A percentile compares a stretch with the other conserved stretches of the same genome.
These are phyloP conservation scores for Stegana nigrithorax DNA, from an alignment of 2,888 invertebrate species.

Conservation along the genomic window DNA sequence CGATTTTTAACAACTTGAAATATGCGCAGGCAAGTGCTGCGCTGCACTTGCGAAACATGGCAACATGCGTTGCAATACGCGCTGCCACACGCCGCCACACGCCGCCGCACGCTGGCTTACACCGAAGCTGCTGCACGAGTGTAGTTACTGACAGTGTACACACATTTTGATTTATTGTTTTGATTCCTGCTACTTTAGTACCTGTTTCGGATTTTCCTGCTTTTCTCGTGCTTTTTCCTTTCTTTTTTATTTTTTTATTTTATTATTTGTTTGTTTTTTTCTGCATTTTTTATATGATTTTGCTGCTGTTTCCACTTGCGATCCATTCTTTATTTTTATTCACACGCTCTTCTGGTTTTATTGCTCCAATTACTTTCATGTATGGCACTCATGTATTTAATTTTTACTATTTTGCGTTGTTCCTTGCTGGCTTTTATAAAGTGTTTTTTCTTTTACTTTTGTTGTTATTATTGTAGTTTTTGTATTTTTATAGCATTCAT, in stretches of 20 bases:
- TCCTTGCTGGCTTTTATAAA: too few species aligned
- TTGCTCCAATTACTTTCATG: slow-evolving; percentile 50
- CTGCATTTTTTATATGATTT: not conserved
- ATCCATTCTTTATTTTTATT: slow-evolving; percentile 39
- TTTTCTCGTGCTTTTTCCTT: not conserved
- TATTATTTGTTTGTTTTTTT: not conserved
- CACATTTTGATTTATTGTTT: slow-evolving; percentile 53
- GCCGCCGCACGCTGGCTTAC: not conserved
- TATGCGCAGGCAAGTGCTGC: not conserved
- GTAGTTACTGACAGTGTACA: slow-evolving; percentile 22
- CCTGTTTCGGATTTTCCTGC: slow-evolving; percentile 29
- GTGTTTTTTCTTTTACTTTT: too few species aligned
- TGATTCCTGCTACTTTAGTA: slow-evolving; percentile 51
- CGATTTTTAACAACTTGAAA: slow-evolving; percentile 8
- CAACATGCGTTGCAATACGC: not conserved
- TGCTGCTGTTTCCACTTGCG: slow-evolving; percentile 7
- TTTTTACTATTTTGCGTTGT: not conserved
- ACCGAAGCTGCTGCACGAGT: not conserved
- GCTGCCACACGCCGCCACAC: not conserved
- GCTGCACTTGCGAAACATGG: not conserved
- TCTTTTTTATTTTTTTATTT: not conserved
- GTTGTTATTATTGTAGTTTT: too few species aligned
- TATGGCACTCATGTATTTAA: slow-evolving; percentile 35
- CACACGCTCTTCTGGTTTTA: slow-evolving; percentile 49
- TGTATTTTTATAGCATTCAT: too few species aligned